Evolutionary conservation across 2,888 invertebrate genomes (phyloP), one percentile per base, ranked within the genome.

Genomic region (Bugulina stolonifera): DNA sequence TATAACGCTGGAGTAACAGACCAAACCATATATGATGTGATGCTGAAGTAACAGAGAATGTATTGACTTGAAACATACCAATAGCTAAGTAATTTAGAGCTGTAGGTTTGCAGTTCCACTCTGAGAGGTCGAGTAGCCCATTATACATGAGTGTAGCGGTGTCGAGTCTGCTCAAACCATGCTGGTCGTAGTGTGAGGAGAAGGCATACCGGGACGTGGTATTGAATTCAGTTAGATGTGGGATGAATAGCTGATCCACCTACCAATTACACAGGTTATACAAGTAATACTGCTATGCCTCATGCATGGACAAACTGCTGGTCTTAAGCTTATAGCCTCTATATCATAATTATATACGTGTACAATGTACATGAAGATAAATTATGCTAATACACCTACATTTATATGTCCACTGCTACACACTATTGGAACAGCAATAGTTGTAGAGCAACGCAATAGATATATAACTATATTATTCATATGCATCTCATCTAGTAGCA

Each of bases 81-180:
- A 64, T 64, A 64, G 32, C 64, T 27, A 64, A 32, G 34, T 25
- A 27, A 64, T 64, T 27, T 14, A 64, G 29, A 3, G 3, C 10
- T 3, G 32, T 3, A 25, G 32, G 32, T 64, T 34, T 22, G 34
- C 91, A 91, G 81, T 90, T 89, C 84, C 90, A 90, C 1, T 89
- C 88, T 1, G 89, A 88, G 73, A 91, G 86, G 83, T 91, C 91
- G 14, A 91, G 88, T 71, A 89, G 89, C 78, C 89, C 88, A 58
- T 89, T 88, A 81, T 91, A 91, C 78, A 89, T 87, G 87, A 91
- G 88, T 80, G 89, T 89, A 69, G 88, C 87, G 79, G 91, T 84
- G 83, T 91, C 90, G 72, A 91, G 84, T 82, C 91, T 91, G 84
- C 90, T 90, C 79, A 91, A 86, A 27, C 90, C 90, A 73, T 89